Percentiles rank a stretch among this genome's conserved stretches.
Conservation (phyloP, 2,888 invertebrate species). For the Apoderus coryli region DNA sequence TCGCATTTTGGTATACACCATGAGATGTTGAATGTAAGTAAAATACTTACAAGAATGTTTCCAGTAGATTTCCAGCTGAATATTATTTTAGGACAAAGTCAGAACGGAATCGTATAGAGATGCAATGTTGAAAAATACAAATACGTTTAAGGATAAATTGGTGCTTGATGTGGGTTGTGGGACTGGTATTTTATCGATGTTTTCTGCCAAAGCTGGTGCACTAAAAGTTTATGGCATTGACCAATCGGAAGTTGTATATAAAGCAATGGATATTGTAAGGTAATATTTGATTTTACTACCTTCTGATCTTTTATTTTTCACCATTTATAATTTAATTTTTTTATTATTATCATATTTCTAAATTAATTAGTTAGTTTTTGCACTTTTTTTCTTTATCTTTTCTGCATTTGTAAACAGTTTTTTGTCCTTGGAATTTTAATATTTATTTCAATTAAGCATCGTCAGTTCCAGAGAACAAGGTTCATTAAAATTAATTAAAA, state of each 20-base stretch:
- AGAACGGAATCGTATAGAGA: conserved; percentile 78
- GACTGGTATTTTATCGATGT: conserved; percentile 95
- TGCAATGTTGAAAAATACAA: conserved; percentile 62
- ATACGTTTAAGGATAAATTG: conserved; percentile 54
- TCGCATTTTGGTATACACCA: conserved; percentile 86
- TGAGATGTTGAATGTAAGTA: conserved; percentile 73
- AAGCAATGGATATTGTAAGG: conserved; percentile 90
- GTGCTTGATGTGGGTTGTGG: conserved; percentile 97
- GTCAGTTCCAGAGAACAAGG: no score
- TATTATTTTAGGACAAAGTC: conserved; percentile 49
- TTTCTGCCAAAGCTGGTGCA: conserved; percentile 91
- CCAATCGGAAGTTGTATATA: conserved; percentile 89
- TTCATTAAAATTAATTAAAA: not conserved
- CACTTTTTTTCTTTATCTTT: no score
- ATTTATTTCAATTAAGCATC: no score
- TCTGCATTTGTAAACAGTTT: no score
- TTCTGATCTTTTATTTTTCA: not conserved
- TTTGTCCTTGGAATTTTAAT: no score
- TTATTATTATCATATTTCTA: no score
- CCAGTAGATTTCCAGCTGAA: conserved; percentile 5
- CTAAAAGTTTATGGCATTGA: conserved; percentile 83
- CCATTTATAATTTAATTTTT: no score
- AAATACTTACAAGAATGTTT: not conserved
- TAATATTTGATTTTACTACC: conserved; percentile 24
- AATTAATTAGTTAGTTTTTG: no score